These are phyloP conservation scores for Halictus rubicundus DNA, from an alignment of 1,140 invertebrate species.

Conservation along the genomic window DNA sequence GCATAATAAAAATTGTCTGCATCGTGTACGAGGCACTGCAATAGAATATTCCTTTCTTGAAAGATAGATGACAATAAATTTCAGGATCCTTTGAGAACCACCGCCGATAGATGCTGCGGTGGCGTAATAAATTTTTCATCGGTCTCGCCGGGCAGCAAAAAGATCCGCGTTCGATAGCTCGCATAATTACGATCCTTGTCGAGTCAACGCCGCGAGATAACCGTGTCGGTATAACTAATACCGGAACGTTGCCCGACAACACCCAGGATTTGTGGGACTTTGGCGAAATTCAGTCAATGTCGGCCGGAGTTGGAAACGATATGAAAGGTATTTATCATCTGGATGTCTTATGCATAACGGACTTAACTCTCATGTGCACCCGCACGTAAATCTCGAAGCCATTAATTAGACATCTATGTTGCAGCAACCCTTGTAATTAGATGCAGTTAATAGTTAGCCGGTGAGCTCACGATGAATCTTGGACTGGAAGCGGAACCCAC, in stretches of 20 bases:
- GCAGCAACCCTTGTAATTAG: conserved; percentile 79
- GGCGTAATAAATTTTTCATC: no score
- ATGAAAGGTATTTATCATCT: conserved; percentile 60
- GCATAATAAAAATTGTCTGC: no score
- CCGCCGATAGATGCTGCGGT: no score
- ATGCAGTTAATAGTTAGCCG: conserved; percentile 79
- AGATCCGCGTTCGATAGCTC: no score
- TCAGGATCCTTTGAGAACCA: no score
- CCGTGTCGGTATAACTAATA: neutral
- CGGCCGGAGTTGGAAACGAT: conserved; percentile 29
- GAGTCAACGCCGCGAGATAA: neutral
- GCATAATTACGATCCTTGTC: no score
- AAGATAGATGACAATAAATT: no score
- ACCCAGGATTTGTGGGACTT: neutral
- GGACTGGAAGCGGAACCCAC: conserved; percentile 74
- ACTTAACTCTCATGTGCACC: conserved; percentile 74
- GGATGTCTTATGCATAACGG: conserved; percentile 75
- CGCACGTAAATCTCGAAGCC: conserved; percentile 77
- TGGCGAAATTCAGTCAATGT: neutral
- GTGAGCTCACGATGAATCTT: conserved; percentile 69
- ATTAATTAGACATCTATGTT: conserved; percentile 80
- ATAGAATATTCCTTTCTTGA: no score
- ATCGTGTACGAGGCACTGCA: no score
- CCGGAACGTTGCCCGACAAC: neutral
- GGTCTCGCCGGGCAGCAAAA: no score